Base-by-base conservation (phyloP, 2,797 vertebrate species). In the Acanthis flammea region DNA sequence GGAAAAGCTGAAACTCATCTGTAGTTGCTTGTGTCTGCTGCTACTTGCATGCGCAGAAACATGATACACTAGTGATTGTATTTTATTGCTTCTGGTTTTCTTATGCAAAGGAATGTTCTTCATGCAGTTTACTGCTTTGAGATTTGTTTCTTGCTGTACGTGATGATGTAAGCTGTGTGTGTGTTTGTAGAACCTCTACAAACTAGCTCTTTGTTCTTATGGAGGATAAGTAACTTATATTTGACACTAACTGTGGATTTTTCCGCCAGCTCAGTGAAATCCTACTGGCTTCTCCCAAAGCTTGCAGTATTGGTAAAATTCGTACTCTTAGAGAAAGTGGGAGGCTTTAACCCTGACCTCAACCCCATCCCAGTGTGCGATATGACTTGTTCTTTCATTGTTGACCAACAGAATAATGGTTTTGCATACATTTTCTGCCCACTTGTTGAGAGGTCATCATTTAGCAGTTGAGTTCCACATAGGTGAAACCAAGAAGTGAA, bases 371-470 rank as follows among this genome's bases (percentile, higher is more conserved):
- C 8, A 12, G 23, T 2, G 0, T 39, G 27, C 4, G 5, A 0
- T 35, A 6, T 5, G 33, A 37, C 37, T 63, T 35, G 3, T 51
- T 57, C 14, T 72, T 68, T 63, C 6, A 2, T 51, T 10, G 2
- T 31, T 41, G 48, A 86, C 51, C 54, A 19, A 11, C 21, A 30
- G 53, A n/a, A 51, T 31, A 45, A 24, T 57, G 39, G 6, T 44
- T 88, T 66, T 37, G 17, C 30, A 47, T 71, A 35, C n/a, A 15
- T 47, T 73, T 76, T 61, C 71, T 45, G 19, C 31, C 48, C 1
- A 6, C 37, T 55, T 75, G 30, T 25, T 3, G 9, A 65, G 31
- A 0, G 0, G 37, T 54, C 4, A 1, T 68, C 37, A 33, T 63
- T 61, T 30, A 47, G 35, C 18, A 25, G 31, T 51, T 5, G 1